Base-by-base conservation (phyloP, 2,888 invertebrate species). In the Melinaea menophilus region DNA sequence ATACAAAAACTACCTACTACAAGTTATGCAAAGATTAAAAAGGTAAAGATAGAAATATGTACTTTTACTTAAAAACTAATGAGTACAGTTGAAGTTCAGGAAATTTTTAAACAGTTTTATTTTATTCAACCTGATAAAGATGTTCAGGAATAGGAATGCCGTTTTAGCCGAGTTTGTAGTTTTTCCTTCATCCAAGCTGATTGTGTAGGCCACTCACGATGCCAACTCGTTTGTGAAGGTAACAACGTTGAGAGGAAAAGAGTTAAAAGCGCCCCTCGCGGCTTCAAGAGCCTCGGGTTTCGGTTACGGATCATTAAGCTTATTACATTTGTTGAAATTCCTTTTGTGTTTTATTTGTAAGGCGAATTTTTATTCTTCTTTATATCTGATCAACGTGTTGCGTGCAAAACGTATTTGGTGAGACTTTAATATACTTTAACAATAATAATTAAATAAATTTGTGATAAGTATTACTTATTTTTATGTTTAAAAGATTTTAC, bases 181-280 rank as follows among this genome's bases (percentile, higher is more conserved):
- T 67, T 67, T 64, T 63, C 67, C 62, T 70, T 65, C 65, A 61
- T 70, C 62, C 57, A 73, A 77, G 73, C 76, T 74, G 77, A 79
- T 87, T 85, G 80, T 78, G 84, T 81, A 87, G 75, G 79, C 85
- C 75, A 78, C 85, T 85, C 87, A 88, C 86, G 86, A 74, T 72
- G 77, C 77, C 71, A 72, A 72, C 84, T 85, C 86, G 86, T 88
- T 88, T 87, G 85, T 83, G 79, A 80, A 84, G 84, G 84, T 86
- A 88, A 86, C 89, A 87, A 83, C 82, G 86, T 85, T 84, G 86
- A 85, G 86, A 80, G 79, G 81, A 75, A 82, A 88, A 86, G 83
- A 86, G 87, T 87, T 85, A 84, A 87, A 85, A 84, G 73, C 72
- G 75, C 73, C 76, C 73, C 75, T 72, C 72, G 66, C 71, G 75